Conservation (phyloP, 2,888 invertebrate genomes). For the Strigamia maritima region DNA sequence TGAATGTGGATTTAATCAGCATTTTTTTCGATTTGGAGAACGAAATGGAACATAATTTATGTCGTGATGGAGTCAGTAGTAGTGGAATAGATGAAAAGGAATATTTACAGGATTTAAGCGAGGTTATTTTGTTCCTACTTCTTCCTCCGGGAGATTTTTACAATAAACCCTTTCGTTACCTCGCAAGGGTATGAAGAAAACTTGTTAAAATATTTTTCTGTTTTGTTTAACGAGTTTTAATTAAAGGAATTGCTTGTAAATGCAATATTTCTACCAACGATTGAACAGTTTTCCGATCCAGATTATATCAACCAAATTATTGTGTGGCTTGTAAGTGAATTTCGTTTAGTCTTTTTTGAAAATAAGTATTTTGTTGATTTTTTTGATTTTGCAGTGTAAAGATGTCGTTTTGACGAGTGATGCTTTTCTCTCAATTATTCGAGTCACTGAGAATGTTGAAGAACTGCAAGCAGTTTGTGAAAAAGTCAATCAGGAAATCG, state of each 20-base stretch:
- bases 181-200: conserved; percentile 56
- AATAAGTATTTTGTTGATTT: neutral
- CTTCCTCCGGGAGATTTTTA: conserved; percentile 80
- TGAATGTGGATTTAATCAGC: conserved; percentile 60
- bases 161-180: conserved; percentile 72
- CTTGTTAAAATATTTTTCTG: neutral
- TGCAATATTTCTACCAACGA: conserved; percentile 66
- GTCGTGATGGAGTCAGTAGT: conserved; percentile 75
- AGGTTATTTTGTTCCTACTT: conserved; percentile 76
- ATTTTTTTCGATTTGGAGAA: conserved; percentile 86
- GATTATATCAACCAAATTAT: conserved; percentile 88
- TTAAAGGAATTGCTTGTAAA: conserved; percentile 72
- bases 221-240: conserved; percentile 34
- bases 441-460: conserved; percentile 73
- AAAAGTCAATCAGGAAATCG: conserved; percentile 76
- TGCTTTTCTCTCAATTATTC: conserved; percentile 75
- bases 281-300: conserved; percentile 76
- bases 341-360: conserved; percentile 43
- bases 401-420: conserved; percentile 75
- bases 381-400: conserved; percentile 62
- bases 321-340: conserved; percentile 72
- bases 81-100: conserved; percentile 63
- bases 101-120: conserved; percentile 74
- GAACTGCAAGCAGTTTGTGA: conserved; percentile 78
- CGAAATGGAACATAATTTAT: conserved; percentile 75